phyloP scores from a whole-genome alignment of 2,797 vertebrate species.

The Mormyrops boulengeri region DNA sequence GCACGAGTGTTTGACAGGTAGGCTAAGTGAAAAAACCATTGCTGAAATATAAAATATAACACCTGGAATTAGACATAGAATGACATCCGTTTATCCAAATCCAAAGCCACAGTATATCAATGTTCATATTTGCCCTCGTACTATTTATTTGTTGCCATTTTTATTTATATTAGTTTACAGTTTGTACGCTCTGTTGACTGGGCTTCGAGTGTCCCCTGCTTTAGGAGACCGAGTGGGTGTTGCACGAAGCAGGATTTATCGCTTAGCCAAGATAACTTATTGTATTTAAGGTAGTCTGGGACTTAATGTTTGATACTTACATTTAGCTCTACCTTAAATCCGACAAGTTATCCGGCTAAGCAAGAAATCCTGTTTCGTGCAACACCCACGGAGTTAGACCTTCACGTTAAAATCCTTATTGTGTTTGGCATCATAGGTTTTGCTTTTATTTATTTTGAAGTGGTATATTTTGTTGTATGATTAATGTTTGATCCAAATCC shows the following conservation, averaged over 20 bases:
- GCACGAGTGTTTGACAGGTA: slow-evolving; percentile 49
- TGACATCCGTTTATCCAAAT: background rate
- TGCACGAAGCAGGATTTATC: background rate
- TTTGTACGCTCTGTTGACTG: background rate
- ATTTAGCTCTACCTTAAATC: background rate
- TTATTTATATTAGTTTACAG: background rate
- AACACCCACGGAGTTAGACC: background rate
- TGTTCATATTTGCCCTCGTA: background rate
- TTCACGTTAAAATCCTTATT: background rate
- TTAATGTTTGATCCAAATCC: background rate
- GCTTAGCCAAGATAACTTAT: background rate
- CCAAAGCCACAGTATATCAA: background rate
- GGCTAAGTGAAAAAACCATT: background rate
- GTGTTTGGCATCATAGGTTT: background rate
- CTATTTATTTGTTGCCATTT: background rate
- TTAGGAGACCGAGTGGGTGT: background rate
- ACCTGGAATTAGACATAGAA: background rate
- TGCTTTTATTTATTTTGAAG: background rate
- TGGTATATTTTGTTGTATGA: background rate
- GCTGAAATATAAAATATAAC: background rate
- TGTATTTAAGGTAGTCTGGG: background rate
- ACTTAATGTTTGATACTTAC: background rate
- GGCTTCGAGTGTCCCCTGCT: background rate
- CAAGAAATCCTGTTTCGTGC: background rate
- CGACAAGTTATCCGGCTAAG: background rate